A percentile compares a stretch with the other conserved stretches of the same genome.
These are phyloP conservation scores for Caenorhabditis drosophilae DNA, from an alignment of 2,888 invertebrate genomes.

Conservation along the genomic window DNA sequence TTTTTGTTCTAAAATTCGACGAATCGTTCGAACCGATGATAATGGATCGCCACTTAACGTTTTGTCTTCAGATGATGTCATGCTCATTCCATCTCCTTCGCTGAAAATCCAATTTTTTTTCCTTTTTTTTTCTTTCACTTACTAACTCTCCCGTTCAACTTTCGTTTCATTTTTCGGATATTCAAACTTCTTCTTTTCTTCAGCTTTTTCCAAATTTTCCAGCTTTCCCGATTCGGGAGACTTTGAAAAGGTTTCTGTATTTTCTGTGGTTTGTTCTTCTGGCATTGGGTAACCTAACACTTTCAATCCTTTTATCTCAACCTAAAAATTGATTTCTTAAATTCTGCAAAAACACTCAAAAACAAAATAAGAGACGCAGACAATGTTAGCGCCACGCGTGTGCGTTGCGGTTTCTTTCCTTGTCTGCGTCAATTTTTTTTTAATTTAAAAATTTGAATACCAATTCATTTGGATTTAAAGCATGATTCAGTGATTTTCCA, in stretches of 20 bases:
- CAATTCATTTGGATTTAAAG: conserved; percentile 39
- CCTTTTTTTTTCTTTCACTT: neutral
- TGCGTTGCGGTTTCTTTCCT: too few species aligned
- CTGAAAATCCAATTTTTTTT: conserved; percentile 28
- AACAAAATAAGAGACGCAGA: neutral
- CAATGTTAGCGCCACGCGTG: too few species aligned
- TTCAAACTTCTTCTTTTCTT: neutral
- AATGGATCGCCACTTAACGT: conserved; percentile 52
- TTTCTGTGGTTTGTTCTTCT: conserved; percentile 16
- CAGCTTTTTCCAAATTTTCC: conserved; percentile 1
- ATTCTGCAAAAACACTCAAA: too few species aligned
- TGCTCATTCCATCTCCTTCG: conserved; percentile 57
- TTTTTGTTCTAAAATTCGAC: conserved; percentile 49
- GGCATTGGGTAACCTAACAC: conserved; percentile 44
- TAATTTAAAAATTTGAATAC: conserved; percentile 28
- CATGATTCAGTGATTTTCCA: conserved; percentile 42
- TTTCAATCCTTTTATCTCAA: conserved; percentile 38
- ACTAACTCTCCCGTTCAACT: conserved; percentile 40
- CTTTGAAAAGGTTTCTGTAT: conserved; percentile 2
- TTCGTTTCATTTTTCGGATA: conserved; percentile 13
- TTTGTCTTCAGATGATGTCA: conserved; percentile 34
- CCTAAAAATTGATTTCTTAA: conserved; percentile 15
- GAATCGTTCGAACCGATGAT: conserved; percentile 53
- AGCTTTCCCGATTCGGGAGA: neutral
- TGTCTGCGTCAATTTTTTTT: too few species aligned